phyloP scores from a whole-genome alignment of 1,140 invertebrate species.

The Rhyacophila brunnea region DNA sequence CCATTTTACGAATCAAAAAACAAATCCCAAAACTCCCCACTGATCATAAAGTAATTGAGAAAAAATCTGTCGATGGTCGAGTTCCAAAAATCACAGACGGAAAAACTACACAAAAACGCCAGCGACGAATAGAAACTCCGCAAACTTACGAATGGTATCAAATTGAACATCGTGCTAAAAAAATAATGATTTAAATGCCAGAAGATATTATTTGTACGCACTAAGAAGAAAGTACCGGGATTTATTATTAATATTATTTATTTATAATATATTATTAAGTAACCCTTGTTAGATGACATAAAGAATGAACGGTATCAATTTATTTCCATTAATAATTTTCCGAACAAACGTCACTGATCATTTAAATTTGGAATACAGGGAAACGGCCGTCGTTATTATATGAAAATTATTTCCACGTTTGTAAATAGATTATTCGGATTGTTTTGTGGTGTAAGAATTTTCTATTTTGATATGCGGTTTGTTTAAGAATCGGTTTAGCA shows the following conservation, averaged over 20 bases:
- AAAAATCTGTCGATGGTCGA: conserved; percentile 17
- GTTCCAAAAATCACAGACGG: conserved; percentile 8
- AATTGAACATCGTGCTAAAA: not conserved
- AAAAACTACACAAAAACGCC: conserved; percentile 1
- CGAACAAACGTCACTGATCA: too few relatives aligned
- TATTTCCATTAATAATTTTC: too few relatives aligned
- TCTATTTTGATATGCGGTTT: not conserved
- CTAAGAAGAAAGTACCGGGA: too few relatives aligned
- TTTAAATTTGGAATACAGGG: too few relatives aligned
- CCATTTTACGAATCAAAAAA: conserved; percentile 13
- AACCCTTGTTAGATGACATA: too few relatives aligned
- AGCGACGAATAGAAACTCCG: conserved; percentile 4
- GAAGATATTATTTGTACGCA: too few relatives aligned
- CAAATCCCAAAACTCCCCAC: conserved; percentile 23
- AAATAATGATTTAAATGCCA: too few relatives aligned
- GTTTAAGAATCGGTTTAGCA: conserved; percentile 18
- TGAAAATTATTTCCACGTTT: too few relatives aligned
- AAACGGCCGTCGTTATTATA: too few relatives aligned
- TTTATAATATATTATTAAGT: too few relatives aligned
- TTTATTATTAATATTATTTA: too few relatives aligned
- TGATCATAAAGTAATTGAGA: conserved; percentile 20
- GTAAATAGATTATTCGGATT: not conserved
- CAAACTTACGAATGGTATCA: not conserved
- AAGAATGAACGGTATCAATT: too few relatives aligned
- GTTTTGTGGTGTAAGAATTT: not conserved